Percentiles rank a stretch among this genome's conserved stretches.
Evolutionary conservation across 1,140 invertebrate genomes (phyloP).

Genomic region (Leptinotarsa undecemlineata): DNA sequence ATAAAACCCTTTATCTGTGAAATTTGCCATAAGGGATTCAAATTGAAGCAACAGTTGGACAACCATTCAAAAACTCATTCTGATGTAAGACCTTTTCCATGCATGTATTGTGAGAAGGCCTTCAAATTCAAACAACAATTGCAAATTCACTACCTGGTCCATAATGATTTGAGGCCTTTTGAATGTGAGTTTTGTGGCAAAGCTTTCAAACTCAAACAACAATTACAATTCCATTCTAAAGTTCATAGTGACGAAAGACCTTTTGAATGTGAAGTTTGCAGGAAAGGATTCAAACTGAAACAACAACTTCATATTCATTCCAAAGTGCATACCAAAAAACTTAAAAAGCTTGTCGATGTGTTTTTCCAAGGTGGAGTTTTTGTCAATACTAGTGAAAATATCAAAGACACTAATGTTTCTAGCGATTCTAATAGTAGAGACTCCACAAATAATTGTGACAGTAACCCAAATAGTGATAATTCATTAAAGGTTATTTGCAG

Average conservation of each 20-base stretch:
- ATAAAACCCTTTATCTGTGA: slow-evolving; percentile 33
- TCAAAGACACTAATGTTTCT: no score
- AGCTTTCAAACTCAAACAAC: slow-evolving; percentile 35
- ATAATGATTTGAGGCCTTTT: slow-evolving; percentile 34
- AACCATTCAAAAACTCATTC: slow-evolving; percentile 33
- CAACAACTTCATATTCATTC: slow-evolving; percentile 34
- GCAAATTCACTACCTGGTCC: slow-evolving; percentile 30
- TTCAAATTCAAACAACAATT: slow-evolving; percentile 35
- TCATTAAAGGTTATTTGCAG: no score
- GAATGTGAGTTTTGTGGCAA: slow-evolving; percentile 32
- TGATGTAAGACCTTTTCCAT: slow-evolving; percentile 31
- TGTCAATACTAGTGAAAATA: neutral
- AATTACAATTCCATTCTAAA: slow-evolving; percentile 32
- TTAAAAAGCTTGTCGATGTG: neutral
- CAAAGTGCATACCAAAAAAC: slow-evolving; percentile 29
- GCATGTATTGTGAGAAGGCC: slow-evolving; percentile 32
- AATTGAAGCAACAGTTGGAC: slow-evolving; percentile 34
- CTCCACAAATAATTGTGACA: no score
- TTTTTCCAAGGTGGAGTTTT: slow-evolving; percentile 1
- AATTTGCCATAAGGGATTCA: slow-evolving; percentile 34
- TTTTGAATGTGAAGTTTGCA: slow-evolving; percentile 32
- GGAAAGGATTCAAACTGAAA: slow-evolving; percentile 35
- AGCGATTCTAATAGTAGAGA: no score
- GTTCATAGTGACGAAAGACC: slow-evolving; percentile 33
- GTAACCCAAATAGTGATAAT: no score